A percentile compares a stretch with the other conserved stretches of the same genome.
These are phyloP conservation scores for Drosophila parthenogenetica DNA, from an alignment of 2,888 invertebrate species.

Conservation along the genomic window DNA sequence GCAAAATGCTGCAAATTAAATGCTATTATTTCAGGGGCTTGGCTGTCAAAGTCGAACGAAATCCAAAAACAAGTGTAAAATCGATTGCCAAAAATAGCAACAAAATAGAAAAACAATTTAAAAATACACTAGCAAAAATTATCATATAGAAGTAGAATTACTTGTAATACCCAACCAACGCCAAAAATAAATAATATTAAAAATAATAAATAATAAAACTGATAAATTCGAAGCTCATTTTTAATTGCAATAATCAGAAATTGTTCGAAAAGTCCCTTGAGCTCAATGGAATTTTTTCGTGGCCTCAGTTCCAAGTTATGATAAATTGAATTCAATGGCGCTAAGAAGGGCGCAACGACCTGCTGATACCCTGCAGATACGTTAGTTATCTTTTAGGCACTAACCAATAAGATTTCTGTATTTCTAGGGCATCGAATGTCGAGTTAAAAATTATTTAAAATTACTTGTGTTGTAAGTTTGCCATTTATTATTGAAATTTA, in stretches of 20 bases:
- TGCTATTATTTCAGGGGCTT: constrained; percentile 40
- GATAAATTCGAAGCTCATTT: constrained; percentile 47
- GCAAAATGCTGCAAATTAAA: constrained; percentile 26
- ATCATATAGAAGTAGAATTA: constrained; percentile 19
- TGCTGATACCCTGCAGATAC: background rate
- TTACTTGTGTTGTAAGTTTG: constrained; percentile 38
- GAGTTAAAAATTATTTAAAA: constrained; percentile 19
- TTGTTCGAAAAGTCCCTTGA: constrained; percentile 54
- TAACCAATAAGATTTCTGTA: too few relatives aligned
- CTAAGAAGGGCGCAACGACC: constrained; percentile 10
- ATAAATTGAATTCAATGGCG: constrained; percentile 60
- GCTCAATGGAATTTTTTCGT: constrained; percentile 46
- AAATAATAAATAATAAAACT: constrained; percentile 5
- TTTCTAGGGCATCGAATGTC: background rate
- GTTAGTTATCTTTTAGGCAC: too few relatives aligned
- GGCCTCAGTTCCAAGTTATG: constrained; percentile 51
- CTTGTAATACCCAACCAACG: constrained; percentile 11
- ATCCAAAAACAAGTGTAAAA: constrained; percentile 41
- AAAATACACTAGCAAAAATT: constrained; percentile 20
- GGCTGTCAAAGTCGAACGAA: constrained; percentile 30
- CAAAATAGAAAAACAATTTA: constrained; percentile 9
- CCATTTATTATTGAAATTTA: constrained; percentile 27
- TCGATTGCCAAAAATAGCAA: constrained; percentile 55
- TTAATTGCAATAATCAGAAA: constrained; percentile 76
- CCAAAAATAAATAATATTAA: constrained; percentile 6